A percentile compares a stretch with the other conserved stretches of the same genome.
Evolutionary conservation across 2,888 invertebrate species (phyloP).

Genomic region (Heliothis peltigera): DNA sequence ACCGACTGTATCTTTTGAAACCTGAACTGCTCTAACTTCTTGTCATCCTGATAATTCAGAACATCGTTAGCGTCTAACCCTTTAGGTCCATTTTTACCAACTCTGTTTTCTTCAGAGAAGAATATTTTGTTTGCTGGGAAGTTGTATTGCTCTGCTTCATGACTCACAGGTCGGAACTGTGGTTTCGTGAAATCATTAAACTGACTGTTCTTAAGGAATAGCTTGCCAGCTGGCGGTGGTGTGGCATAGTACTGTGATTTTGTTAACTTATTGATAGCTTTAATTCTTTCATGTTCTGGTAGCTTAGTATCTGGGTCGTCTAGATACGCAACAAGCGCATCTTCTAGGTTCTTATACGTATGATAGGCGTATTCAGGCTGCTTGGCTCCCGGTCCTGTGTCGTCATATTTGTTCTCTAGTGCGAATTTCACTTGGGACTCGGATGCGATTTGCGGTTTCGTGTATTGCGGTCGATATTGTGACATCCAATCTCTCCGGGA

Average conservation of each 20-base stretch:
- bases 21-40: constrained; percentile 58
- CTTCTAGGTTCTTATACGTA: constrained; percentile 79
- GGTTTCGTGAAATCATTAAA: constrained; percentile 52
- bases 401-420: constrained; percentile 83
- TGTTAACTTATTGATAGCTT: constrained; percentile 68
- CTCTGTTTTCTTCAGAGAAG: constrained; percentile 14
- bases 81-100: background rate
- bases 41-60: constrained; percentile 12
- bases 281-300: constrained; percentile 75
- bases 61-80: constrained; percentile 17
- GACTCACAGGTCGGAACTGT: constrained; percentile 12
- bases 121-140: constrained; percentile 20
- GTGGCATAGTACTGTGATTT: constrained; percentile 34
- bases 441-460: constrained; percentile 68
- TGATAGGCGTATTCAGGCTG: constrained; percentile 76
- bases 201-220: constrained; percentile 67
- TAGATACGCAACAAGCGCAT: constrained; percentile 78
- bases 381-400: constrained; percentile 85
- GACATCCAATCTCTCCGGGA: constrained; percentile 36
- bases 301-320: constrained; percentile 83
- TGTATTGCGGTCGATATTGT: constrained; percentile 1
- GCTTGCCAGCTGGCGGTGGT: constrained; percentile 33
- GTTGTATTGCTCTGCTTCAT: constrained; percentile 5
- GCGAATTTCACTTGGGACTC: constrained; percentile 82
- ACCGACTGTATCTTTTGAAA: constrained; percentile 65